Evolutionary conservation across 2,113 vertebrate genomes (phyloP).

Genomic region (Scomber japonicus): DNA sequence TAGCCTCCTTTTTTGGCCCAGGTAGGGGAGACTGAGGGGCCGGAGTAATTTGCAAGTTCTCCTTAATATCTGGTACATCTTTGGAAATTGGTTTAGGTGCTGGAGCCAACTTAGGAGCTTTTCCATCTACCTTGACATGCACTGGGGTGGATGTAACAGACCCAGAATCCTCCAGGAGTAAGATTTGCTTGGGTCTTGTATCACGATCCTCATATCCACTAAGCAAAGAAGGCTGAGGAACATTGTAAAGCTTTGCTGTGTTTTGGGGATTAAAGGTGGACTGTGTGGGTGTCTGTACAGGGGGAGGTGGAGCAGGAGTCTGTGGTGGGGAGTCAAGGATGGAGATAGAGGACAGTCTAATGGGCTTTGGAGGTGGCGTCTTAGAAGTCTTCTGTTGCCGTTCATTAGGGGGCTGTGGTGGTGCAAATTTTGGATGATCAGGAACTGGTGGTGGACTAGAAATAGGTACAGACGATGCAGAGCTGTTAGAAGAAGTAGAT

Average conservation of each 20-base stretch:
- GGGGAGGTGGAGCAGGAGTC: constrained; percentile 63
- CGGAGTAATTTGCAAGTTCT: constrained; percentile 38
- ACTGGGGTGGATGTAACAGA: constrained; percentile 46
- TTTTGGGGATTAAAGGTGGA: constrained; percentile 87
- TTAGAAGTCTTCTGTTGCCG: constrained; percentile 79
- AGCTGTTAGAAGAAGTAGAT: constrained; percentile 63
- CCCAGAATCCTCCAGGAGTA: constrained; percentile 79
- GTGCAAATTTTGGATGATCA: constrained; percentile 68
- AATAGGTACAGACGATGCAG: constrained; percentile 77
- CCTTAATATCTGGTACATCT: constrained; percentile 49
- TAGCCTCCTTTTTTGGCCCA: constrained; percentile 14
- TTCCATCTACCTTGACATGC: constrained; percentile 56
- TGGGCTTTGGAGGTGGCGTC: constrained; percentile 80
- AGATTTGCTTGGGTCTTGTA: constrained; percentile 72
- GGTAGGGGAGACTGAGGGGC: constrained; percentile 3
- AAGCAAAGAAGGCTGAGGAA: constrained; percentile 68
- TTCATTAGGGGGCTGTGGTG: constrained; percentile 77
- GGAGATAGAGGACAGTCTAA: constrained; percentile 78
- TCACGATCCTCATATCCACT: constrained; percentile 52
- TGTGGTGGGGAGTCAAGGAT: constrained; percentile 66
- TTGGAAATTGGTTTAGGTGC: constrained; percentile 69
- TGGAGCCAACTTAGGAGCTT: constrained; percentile 36
- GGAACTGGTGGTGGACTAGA: constrained; percentile 45
- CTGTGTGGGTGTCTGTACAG: constrained; percentile 47
- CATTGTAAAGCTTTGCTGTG: constrained; percentile 79